Evolutionary conservation across 2,888 invertebrate genomes (phyloP).

Genomic region (Norana najaformis): DNA sequence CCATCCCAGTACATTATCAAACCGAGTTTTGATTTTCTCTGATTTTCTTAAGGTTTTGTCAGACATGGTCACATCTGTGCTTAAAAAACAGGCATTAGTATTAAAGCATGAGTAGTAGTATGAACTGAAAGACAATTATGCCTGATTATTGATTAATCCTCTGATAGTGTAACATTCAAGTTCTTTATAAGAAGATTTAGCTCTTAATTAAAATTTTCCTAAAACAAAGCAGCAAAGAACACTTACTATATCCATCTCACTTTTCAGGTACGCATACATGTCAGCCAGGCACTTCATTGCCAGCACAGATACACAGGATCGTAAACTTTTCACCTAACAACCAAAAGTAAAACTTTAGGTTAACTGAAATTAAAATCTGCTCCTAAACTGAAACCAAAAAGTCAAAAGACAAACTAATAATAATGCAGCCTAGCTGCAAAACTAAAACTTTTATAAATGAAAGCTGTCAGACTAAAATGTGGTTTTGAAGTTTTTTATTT

Average conservation of each 20-base stretch:
- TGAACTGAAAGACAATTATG: no score
- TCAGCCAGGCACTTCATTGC: slow-evolving; percentile 83
- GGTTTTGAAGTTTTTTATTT: no score
- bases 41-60: no score
- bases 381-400: not conserved
- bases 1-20: no score
- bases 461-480: no score
- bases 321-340: slow-evolving; percentile 79
- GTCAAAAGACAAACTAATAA: not conserved
- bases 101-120: no score
- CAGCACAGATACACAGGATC: slow-evolving; percentile 82
- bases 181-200: not conserved
- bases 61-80: no score
- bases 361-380: not conserved
- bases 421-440: not conserved
- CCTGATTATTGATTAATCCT: not conserved
- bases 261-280: slow-evolving; percentile 70
- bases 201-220: not conserved
- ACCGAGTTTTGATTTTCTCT: no score
- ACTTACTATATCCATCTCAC: slow-evolving; percentile 69
- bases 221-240: not conserved
- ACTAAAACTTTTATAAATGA: no score
- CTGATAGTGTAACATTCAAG: not conserved
- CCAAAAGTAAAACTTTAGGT: not conserved
- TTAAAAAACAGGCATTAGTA: no score